phyloP scores from a whole-genome alignment of 2,113 vertebrate species.

The Silurus meridionalis region DNA sequence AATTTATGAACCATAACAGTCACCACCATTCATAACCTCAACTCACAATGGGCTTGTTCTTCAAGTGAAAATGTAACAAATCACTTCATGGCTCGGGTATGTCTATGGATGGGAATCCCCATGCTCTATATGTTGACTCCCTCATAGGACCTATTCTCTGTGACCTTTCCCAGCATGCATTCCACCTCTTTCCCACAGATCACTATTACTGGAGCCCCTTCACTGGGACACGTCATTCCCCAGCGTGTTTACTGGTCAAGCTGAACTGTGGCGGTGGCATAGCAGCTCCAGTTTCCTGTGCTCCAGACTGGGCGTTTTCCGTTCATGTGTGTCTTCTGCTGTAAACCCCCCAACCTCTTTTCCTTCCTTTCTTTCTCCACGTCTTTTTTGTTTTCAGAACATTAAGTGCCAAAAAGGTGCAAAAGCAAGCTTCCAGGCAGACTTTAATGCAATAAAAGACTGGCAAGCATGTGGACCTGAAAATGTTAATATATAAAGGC shows the following conservation, averaged over 20 bases:
- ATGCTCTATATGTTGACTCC: constrained; percentile 15
- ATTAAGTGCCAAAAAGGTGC: not conserved
- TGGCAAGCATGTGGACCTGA: not conserved
- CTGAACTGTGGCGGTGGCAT: not conserved
- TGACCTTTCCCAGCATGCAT: constrained; percentile 45
- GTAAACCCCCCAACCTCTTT: constrained; percentile 7
- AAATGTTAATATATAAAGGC: constrained; percentile 18
- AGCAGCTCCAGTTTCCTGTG: not conserved
- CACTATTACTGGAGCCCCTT: not conserved
- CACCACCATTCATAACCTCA: constrained; percentile 29
- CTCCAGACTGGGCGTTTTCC: not conserved
- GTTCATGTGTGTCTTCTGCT: not conserved
- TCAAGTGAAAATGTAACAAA: constrained; percentile 9
- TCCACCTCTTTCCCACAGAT: constrained; percentile 41
- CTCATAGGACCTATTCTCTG: constrained; percentile 14
- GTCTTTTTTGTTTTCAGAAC: not conserved
- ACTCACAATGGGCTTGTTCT: constrained; percentile 26
- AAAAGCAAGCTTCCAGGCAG: not conserved
- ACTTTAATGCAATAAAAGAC: not conserved
- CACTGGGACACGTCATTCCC: not conserved
- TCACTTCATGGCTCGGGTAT: not conserved
- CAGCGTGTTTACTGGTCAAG: not conserved
- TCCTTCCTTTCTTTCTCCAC: constrained; percentile 20
- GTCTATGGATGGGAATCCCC: constrained; percentile 34
- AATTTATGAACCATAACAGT: constrained; percentile 12